Conservation (phyloP, 1,140 invertebrate genomes). For the Dryas iulia region DNA sequence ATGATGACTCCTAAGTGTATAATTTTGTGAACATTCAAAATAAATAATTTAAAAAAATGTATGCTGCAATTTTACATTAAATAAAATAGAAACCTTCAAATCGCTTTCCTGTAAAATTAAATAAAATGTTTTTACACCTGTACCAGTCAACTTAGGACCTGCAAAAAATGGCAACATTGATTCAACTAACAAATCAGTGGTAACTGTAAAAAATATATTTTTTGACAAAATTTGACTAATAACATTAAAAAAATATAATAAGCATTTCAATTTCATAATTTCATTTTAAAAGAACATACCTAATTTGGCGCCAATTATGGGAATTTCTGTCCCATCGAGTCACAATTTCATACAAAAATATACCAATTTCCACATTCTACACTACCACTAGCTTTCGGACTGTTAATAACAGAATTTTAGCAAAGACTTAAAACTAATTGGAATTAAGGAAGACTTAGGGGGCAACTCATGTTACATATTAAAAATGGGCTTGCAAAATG, state of each 20-base stretch:
- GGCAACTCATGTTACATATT: neutral
- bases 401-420: constrained; percentile 2
- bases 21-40: too few species aligned
- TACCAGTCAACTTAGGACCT: too few species aligned
- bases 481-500: neutral
- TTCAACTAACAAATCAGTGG: neutral
- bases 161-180: neutral
- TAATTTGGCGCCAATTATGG: neutral
- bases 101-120: too few species aligned
- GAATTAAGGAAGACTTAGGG: constrained; percentile 24
- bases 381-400: neutral
- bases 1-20: too few species aligned
- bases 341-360: neutral
- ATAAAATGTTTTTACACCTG: too few species aligned
- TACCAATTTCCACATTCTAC: neutral
- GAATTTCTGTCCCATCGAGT: neutral
- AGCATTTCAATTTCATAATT: neutral
- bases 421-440: constrained; percentile 13
- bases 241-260: neutral
- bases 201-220: neutral
- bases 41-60: too few species aligned
- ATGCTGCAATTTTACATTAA: too few species aligned
- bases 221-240: neutral
- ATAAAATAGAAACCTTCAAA: too few species aligned
- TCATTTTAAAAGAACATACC: neutral